phyloP scores from a whole-genome alignment of 2,888 invertebrate species.

The Listrodromus nycthemerus region DNA sequence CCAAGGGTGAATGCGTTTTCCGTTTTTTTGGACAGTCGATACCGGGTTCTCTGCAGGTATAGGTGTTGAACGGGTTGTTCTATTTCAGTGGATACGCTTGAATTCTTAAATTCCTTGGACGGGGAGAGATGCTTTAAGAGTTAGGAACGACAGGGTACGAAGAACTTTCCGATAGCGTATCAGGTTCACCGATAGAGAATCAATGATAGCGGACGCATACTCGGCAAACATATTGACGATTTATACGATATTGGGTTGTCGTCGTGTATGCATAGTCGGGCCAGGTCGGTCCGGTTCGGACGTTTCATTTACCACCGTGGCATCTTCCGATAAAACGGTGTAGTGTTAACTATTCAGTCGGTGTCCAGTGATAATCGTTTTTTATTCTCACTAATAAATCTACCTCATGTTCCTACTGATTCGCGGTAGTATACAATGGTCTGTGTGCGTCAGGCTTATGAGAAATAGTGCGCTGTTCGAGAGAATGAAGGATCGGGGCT shows the following conservation, averaged over 20 bases:
- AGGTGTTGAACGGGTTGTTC: background rate
- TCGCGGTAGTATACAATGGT: no score
- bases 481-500: constrained; percentile 3
- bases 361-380: no score
- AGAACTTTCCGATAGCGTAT: constrained; percentile 48
- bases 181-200: constrained; percentile 72
- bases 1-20: no score
- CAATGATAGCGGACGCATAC: constrained; percentile 73
- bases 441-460: no score
- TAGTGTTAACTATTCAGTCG: no score
- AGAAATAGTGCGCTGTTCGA: background rate
- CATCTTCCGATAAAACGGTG: background rate
- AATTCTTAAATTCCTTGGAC: background rate
- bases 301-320: background rate
- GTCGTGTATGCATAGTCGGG: constrained; percentile 12
- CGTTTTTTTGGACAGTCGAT: background rate
- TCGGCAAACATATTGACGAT: constrained; percentile 36
- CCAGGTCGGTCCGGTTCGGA: constrained; percentile 1
- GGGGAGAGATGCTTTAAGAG: background rate
- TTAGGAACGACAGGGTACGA: constrained; percentile 10
- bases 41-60: background rate
- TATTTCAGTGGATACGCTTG: background rate
- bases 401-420: no score
- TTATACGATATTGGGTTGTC: constrained; percentile 33
- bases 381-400: no score